These are phyloP conservation scores for Cryptoprocta ferox DNA, from an alignment of 2,797 vertebrate genomes.

Conservation along the genomic window DNA sequence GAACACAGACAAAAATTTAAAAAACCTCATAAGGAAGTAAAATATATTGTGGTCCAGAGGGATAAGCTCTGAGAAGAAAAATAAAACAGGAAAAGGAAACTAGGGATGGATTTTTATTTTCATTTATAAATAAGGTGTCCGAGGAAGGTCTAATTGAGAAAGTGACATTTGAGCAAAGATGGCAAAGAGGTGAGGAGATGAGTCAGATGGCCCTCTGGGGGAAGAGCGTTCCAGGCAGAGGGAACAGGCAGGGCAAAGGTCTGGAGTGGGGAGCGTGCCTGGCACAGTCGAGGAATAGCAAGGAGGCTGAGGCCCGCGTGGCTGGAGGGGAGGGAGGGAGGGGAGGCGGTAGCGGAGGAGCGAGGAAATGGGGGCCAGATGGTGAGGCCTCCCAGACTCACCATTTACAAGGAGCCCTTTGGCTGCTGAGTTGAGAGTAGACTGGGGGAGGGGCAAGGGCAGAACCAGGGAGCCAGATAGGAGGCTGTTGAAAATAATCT, in stretches of 20 bases:
- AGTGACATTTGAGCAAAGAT: neutral
- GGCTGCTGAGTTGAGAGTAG: neutral
- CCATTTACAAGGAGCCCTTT: conserved; percentile 46
- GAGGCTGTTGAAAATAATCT: neutral
- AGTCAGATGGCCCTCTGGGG: neutral
- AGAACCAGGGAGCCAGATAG: neutral
- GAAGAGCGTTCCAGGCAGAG: neutral
- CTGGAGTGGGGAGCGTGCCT: neutral
- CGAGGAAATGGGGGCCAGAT: conserved; percentile 67
- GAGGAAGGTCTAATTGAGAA: conserved; percentile 28
- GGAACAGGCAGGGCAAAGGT: neutral
- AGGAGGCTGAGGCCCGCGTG: neutral
- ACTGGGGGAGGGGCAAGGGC: neutral
- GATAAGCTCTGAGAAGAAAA: neutral
- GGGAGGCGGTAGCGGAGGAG: conserved; percentile 25
- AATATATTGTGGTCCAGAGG: neutral
- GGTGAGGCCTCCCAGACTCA: conserved; percentile 55
- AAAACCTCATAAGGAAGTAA: neutral
- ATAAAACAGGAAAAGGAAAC: neutral
- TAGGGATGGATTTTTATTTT: neutral
- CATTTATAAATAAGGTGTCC: conserved; percentile 14
- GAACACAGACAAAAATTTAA: neutral
- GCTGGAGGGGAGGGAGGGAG: neutral
- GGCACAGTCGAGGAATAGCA: neutral
- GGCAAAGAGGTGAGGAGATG: neutral